phyloP scores from a whole-genome alignment of 2,113 vertebrate species.

The Ptilorrhoa leucosticta region DNA sequence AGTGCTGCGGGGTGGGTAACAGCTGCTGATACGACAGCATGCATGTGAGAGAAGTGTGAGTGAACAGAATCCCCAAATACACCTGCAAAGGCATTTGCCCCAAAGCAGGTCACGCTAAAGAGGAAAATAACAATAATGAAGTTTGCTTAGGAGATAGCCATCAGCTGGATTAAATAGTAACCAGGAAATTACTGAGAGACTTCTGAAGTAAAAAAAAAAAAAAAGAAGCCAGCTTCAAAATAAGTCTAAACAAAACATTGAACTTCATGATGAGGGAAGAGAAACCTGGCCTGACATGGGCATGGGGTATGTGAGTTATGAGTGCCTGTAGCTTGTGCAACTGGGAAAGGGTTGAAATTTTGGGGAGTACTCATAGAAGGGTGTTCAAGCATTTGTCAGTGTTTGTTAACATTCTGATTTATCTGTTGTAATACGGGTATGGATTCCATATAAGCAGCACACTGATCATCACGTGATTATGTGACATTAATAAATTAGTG shows the following conservation, averaged over 20 bases:
- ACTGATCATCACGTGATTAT: background rate
- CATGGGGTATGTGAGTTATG: rapidly evolving
- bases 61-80: background rate
- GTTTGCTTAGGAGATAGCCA: conserved; percentile 5
- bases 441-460: rapidly evolving
- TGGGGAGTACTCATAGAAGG: background rate
- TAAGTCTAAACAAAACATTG: background rate
- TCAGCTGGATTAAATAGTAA: conserved; percentile 46
- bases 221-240: background rate
- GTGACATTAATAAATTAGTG: background rate
- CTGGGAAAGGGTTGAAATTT: background rate
- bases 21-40: background rate
- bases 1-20: rapidly evolving
- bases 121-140: background rate
- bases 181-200: background rate
- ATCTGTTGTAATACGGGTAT: background rate
- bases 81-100: background rate
- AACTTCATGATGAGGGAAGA: background rate
- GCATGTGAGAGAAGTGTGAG: background rate
- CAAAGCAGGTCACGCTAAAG: background rate
- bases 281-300: background rate
- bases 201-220: background rate
- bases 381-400: background rate
- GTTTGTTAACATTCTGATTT: background rate
- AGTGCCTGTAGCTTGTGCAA: background rate